phyloP scores from a whole-genome alignment of 2,888 invertebrate species.

The Caenorhabditis virilis region DNA sequence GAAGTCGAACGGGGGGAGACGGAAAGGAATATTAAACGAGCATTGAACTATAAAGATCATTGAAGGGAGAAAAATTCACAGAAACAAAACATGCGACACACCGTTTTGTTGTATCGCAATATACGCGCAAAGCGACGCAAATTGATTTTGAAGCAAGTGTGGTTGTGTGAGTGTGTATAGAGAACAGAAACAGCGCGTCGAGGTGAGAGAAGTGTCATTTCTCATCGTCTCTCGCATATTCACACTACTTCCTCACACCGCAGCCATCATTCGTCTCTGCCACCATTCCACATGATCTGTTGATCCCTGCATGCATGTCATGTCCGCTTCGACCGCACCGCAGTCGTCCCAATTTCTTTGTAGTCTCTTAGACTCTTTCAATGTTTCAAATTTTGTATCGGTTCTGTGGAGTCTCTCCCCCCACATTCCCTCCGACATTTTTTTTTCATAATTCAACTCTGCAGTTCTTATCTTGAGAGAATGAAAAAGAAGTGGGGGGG shows the following conservation, averaged over 20 bases:
- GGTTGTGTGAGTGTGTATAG: too few species aligned
- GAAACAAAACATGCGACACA: conserved; percentile 12
- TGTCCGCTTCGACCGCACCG: not conserved
- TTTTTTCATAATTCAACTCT: too few species aligned
- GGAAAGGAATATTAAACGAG: too few species aligned
- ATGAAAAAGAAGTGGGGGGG: too few species aligned
- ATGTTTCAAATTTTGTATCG: not conserved
- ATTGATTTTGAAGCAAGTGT: conserved; percentile 47
- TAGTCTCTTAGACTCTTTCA: not conserved
- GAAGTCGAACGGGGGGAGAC: too few species aligned
- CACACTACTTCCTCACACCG: conserved; percentile 3
- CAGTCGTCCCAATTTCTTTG: not conserved
- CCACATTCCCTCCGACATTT: too few species aligned
- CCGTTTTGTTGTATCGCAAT: conserved; percentile 42
- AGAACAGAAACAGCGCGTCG: conserved; percentile 3
- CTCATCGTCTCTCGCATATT: conserved; percentile 3
- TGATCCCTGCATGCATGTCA: not conserved
- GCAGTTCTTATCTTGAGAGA: too few species aligned
- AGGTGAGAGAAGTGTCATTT: conserved; percentile 9
- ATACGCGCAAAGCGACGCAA: conserved; percentile 34
- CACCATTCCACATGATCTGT: conserved; percentile 5
- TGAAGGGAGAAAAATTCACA: too few species aligned
- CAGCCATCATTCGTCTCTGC: conserved; percentile 6
- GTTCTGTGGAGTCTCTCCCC: too few species aligned
- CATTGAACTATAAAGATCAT: too few species aligned